Evolutionary conservation across 2,113 vertebrate genomes (phyloP).

Genomic region (Chamaetylas fuelleborni): DNA sequence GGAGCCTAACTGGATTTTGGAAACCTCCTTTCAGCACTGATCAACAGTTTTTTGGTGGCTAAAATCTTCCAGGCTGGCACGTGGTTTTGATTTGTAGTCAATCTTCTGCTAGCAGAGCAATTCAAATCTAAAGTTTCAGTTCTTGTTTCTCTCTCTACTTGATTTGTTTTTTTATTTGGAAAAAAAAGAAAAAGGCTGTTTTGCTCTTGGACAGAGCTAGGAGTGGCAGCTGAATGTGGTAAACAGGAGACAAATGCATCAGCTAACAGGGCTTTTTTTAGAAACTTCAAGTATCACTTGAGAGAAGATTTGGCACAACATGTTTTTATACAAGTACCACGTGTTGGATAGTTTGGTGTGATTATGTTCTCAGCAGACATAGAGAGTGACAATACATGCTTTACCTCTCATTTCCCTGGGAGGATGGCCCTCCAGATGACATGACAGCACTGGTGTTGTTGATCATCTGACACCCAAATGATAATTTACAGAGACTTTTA

Average conservation of each 20-base stretch:
- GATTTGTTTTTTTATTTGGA: not conserved
- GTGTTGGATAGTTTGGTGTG: constrained; percentile 19
- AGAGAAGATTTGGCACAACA: constrained; percentile 52
- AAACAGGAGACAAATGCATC: constrained; percentile 49
- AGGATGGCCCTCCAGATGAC: not conserved
- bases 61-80: constrained; percentile 35
- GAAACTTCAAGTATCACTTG: constrained; percentile 54
- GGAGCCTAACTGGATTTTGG: constrained; percentile 3
- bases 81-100: constrained; percentile 50
- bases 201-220: constrained; percentile 35
- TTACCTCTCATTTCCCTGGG: not conserved
- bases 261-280: constrained; percentile 26
- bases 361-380: constrained; percentile 7
- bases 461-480: not conserved
- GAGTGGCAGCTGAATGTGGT: constrained; percentile 46
- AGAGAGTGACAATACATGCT: not conserved
- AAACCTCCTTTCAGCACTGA: not conserved
- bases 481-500: constrained; percentile 13
- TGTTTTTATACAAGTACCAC: constrained; percentile 43
- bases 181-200: not conserved
- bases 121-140: constrained; percentile 12
- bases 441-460: not conserved
- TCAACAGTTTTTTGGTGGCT: constrained; percentile 13
- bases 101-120: not conserved
- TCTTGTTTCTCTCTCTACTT: not conserved